Evolutionary conservation across 2,113 vertebrate genomes (phyloP), one percentile per base, ranked within the genome.

Genomic region (Penelope pileata): DNA sequence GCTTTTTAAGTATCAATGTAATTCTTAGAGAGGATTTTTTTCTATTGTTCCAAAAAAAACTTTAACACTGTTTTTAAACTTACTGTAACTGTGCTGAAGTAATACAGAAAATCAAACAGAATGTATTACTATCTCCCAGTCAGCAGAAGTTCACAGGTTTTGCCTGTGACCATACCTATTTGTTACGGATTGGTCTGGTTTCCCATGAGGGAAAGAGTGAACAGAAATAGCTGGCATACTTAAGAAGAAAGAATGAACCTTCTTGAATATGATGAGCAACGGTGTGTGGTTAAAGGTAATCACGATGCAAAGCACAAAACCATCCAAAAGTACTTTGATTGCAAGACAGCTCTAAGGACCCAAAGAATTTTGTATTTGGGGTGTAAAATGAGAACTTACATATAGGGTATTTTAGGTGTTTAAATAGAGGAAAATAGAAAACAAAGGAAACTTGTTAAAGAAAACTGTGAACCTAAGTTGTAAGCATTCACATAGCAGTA

Each of bases 61-160:
- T 19, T 81, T 83, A 10, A 3, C 34, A 38, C 23, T 38, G 30
- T 32, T 84, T 17, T 79, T 68, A 56, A 83, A 48, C 34, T 74
- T 78, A 17, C 34, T 47, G 23, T 64, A 62, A 78, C 6, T 80
- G 34, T 54, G 36, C 47, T 92, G 68, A 89, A 81, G 36, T 53
- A 82, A 50, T 29, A 43, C 27, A 82, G 54, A 63, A 78, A 53
- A 82, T 91, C 50, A 86, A 78, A 88, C 42, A 14, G 63, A 82
- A 30, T 42, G 24, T 16, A 51, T 95, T 68, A 12, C 42, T 74
- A 51, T 34, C 42, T 83, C 58, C 42, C 50, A 62, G 63, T 38
- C 59, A 63, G 59, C 58, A 66, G 40, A 73, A 69, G 76, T 74
- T 77, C 93, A 74, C 24, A 77, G 80, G 36, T 83, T 48, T 86